phyloP scores from a whole-genome alignment of 2,888 invertebrate genomes.

The Melipona beecheii region DNA sequence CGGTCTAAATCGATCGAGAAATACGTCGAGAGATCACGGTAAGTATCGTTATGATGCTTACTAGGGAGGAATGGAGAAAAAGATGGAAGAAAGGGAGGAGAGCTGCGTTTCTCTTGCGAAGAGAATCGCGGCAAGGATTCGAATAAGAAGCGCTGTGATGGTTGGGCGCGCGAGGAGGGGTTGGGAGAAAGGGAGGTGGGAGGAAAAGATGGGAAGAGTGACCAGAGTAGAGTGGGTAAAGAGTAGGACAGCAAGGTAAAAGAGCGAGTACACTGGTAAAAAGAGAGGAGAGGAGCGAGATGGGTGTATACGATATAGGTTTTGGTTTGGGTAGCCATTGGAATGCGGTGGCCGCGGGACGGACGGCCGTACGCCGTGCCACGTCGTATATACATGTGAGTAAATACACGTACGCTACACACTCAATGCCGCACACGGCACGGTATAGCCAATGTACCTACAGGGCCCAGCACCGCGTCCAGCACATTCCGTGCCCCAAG shows the following conservation, averaged over 20 bases:
- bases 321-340: slow-evolving; percentile 80
- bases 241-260: slow-evolving; percentile 47
- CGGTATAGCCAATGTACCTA: neutral
- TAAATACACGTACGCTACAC: slow-evolving; percentile 21
- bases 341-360: slow-evolving; percentile 78
- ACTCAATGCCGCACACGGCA: slow-evolving; percentile 46
- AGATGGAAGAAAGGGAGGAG: neutral
- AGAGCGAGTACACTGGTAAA: slow-evolving; percentile 36
- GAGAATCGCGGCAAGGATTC: slow-evolving; percentile 44
- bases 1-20: slow-evolving; percentile 37
- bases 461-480: slow-evolving; percentile 54
- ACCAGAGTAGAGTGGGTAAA: slow-evolving; percentile 31
- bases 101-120: slow-evolving; percentile 50
- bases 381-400: slow-evolving; percentile 43
- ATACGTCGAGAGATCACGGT: slow-evolving; percentile 49
- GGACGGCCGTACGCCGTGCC: slow-evolving; percentile 67
- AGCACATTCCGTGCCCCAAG: slow-evolving; percentile 63
- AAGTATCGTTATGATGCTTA: slow-evolving; percentile 51
- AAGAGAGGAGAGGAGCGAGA: slow-evolving; percentile 51
- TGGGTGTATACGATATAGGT: slow-evolving; percentile 73
- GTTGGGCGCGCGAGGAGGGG: neutral
- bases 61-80: slow-evolving; percentile 1
- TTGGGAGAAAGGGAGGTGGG: too few species aligned
- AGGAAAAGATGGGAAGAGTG: neutral
- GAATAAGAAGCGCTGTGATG: slow-evolving; percentile 33